A percentile compares a stretch with the other conserved stretches of the same genome.
Evolutionary conservation across 2,888 invertebrate genomes (phyloP).

Genomic region (Harpagoxenus sublaevis): DNA sequence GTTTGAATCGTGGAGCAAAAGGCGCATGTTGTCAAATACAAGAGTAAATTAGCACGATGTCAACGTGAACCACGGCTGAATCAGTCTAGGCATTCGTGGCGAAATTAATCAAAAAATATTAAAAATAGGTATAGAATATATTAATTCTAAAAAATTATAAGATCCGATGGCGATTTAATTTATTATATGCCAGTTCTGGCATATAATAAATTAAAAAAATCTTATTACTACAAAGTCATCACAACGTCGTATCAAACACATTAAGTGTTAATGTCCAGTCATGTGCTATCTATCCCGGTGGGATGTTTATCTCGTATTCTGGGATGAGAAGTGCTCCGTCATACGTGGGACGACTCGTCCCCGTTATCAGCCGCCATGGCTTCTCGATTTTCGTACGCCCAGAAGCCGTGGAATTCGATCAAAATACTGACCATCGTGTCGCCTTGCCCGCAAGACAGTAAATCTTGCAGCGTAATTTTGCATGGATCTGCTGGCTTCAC

Average conservation of each 20-base stretch:
- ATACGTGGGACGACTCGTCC: conserved; percentile 85
- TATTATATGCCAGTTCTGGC: background rate
- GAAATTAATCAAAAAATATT: background rate
- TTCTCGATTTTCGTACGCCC: conserved; percentile 98
- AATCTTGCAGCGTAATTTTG: conserved; percentile 94
- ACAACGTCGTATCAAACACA: background rate
- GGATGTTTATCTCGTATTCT: conserved; percentile 48
- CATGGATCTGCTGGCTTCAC: conserved; percentile 95
- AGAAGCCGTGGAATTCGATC: conserved; percentile 98
- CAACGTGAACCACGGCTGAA: background rate
- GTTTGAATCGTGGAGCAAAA: background rate
- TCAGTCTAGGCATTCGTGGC: background rate
- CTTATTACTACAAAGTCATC: conserved; percentile 9
- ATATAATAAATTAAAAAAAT: background rate
- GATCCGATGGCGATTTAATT: background rate
- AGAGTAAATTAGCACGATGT: background rate
- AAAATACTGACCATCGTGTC: conserved; percentile 97
- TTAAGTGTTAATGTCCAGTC: background rate
- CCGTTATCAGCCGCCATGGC: conserved; percentile 90
- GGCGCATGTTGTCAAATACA: background rate
- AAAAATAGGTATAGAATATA: background rate
- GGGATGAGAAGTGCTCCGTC: conserved; percentile 55
- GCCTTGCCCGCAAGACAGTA: conserved; percentile 95
- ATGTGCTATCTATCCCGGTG: background rate
- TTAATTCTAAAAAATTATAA: conserved; percentile 12